Base-by-base conservation (phyloP, 2,113 vertebrate genomes). In the Stomatorhinus ivindoensis region DNA sequence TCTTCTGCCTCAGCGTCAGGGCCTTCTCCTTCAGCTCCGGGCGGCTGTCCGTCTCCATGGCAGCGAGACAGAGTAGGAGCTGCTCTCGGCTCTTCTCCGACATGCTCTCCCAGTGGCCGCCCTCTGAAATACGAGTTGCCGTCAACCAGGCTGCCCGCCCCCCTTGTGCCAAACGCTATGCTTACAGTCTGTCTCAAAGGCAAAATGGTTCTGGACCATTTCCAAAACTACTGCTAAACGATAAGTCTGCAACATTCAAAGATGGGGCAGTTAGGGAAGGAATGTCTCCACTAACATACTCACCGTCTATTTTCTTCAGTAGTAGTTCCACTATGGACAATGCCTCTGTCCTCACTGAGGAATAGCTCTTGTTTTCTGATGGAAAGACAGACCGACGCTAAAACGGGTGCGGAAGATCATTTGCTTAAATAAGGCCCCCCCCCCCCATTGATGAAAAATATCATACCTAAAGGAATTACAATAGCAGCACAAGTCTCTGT, bases 351-450 rank as follows among this genome's bases (percentile, higher is more conserved):
- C 98, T 96, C 94, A 99, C 95, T 91, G 98, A 99, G 0, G 98
- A 97, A 92, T 99, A 99, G 93, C 96, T 98, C 96, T 97, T 99
- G 94, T 99, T 99, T 96, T 99, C 98, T 99, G 93, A 1, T 80
- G 88, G 91, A 87, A 87, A 73, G 86, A 89, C 17, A 50, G 9
- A 91, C 89, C 1, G 21, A 90, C 24, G 35, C 15, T 87, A 5
- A 88, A 69, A 46, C 2, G 3, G 46, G 8, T 88, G 53, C 47
- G 7, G 39, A 48, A 44, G 9, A 73, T 48, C 27, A 47, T 5
- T 17, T 31, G 13, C 73, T 80, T 8, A 80, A 80, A 80, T 17
- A 80, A 80, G 13, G 13, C n/a, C 44, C 5, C 44, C 44, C 44
- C 19, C 11, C 11, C 13, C 69, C 27, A 15, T 42, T 7, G 35